These are phyloP conservation scores for Heteronetta atricapilla DNA, from an alignment of 2,113 vertebrate genomes.

Conservation along the genomic window DNA sequence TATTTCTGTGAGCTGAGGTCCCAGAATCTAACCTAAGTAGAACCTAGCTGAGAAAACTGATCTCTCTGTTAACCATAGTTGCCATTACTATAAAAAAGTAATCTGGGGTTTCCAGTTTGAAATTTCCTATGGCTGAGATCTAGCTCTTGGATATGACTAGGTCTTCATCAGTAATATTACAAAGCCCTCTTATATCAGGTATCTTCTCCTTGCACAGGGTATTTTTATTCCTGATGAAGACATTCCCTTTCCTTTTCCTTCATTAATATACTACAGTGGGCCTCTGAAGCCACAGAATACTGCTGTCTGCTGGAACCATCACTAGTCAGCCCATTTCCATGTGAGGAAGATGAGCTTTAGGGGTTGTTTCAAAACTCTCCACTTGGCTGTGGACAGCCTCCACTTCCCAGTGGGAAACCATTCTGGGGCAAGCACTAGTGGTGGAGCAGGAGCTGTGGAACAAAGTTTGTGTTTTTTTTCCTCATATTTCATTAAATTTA, in stretches of 20 bases:
- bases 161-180: not conserved
- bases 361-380: not conserved
- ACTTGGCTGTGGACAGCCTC: not conserved
- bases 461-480: not conserved
- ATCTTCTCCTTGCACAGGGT: not conserved
- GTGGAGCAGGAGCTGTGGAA: not conserved
- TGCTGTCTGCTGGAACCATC: not conserved
- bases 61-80: not conserved
- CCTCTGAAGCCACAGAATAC: not conserved
- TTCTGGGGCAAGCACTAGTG: not conserved
- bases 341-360: not conserved
- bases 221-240: not conserved
- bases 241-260: not conserved
- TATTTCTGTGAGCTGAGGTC: not conserved
- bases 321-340: not conserved
- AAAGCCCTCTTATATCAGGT: not conserved
- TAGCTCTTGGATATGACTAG: not conserved
- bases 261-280: not conserved
- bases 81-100: not conserved
- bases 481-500: not conserved
- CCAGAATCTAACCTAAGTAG: not conserved
- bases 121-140: not conserved
- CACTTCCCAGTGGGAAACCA: rapidly evolving
- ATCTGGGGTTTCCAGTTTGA: not conserved
- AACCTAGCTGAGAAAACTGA: not conserved